phyloP scores from a whole-genome alignment of 2,888 invertebrate genomes.

The Campopleginae sp. region DNA sequence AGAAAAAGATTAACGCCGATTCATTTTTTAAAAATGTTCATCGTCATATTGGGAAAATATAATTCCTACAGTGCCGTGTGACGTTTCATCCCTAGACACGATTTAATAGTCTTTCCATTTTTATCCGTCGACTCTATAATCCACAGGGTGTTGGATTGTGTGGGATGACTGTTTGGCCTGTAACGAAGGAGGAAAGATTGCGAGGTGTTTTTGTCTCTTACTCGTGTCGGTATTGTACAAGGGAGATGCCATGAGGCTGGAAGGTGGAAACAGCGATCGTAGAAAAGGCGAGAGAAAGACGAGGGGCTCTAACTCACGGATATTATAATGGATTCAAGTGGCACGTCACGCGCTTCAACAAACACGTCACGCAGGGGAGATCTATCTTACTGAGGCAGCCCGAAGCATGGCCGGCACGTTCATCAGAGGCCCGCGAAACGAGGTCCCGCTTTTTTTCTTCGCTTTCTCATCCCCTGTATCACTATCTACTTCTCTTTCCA shows the following conservation, averaged over 20 bases:
- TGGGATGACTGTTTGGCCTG: not conserved
- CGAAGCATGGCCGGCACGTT: constrained; percentile 72
- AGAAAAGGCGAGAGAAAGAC: constrained; percentile 35
- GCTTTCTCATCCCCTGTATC: constrained; percentile 19
- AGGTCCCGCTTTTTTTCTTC: constrained; percentile 65
- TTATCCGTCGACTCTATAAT: not conserved
- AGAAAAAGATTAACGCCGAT: not conserved
- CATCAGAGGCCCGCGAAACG: constrained; percentile 72
- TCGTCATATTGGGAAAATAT: not conserved
- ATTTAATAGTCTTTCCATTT: not conserved
- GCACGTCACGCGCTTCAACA: constrained; percentile 72
- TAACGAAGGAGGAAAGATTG: constrained; percentile 8
- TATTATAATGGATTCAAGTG: constrained; percentile 73
- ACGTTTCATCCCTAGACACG: not conserved
- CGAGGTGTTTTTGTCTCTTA: not conserved
- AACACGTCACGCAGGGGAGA: constrained; percentile 76
- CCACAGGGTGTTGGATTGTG: not conserved
- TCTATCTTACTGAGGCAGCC: constrained; percentile 72
- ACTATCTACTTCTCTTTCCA: constrained; percentile 12
- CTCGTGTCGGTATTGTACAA: not conserved
- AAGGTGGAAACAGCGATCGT: constrained; percentile 29
- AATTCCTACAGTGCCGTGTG: not conserved
- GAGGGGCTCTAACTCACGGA: constrained; percentile 58
- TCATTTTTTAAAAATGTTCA: not conserved
- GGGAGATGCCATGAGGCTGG: not conserved